Evolutionary conservation across 2,888 invertebrate species (phyloP).

Genomic region (Aquatica leii): DNA sequence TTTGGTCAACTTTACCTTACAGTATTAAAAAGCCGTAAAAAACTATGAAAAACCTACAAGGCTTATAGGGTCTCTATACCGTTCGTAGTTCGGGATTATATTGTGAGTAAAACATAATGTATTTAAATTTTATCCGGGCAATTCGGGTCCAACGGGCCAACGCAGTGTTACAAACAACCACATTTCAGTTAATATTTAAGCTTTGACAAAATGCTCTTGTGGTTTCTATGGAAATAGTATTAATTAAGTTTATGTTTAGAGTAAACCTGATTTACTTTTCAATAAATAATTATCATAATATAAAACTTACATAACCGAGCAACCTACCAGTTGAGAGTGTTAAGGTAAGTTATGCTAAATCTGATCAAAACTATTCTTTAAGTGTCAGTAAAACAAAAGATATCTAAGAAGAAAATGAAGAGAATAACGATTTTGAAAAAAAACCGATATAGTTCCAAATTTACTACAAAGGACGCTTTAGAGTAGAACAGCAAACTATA

Average conservation of each 20-base stretch:
- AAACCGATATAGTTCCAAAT: background rate
- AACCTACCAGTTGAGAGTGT: background rate
- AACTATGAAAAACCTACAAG: too few relatives aligned
- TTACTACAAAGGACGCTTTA: background rate
- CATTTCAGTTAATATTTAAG: too few relatives aligned
- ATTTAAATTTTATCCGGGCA: too few relatives aligned
- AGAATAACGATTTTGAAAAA: background rate
- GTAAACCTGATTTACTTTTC: background rate
- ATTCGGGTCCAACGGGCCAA: too few relatives aligned
- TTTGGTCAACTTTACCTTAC: too few relatives aligned
- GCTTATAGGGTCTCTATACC: too few relatives aligned
- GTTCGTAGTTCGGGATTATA: too few relatives aligned
- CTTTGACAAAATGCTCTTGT: background rate
- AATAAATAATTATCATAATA: background rate
- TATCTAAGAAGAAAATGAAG: background rate
- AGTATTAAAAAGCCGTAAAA: too few relatives aligned
- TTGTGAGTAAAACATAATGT: too few relatives aligned
- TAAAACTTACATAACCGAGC: background rate
- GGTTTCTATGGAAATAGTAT: background rate
- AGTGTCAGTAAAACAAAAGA: conserved; percentile 7
- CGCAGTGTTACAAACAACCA: too few relatives aligned
- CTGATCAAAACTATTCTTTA: conserved; percentile 4
- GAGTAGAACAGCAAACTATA: conserved; percentile 3
- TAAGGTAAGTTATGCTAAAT: background rate
- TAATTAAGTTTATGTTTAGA: background rate